These are phyloP conservation scores for Argyrosomus japonicus DNA, from an alignment of 2,113 vertebrate genomes.

Conservation along the genomic window DNA sequence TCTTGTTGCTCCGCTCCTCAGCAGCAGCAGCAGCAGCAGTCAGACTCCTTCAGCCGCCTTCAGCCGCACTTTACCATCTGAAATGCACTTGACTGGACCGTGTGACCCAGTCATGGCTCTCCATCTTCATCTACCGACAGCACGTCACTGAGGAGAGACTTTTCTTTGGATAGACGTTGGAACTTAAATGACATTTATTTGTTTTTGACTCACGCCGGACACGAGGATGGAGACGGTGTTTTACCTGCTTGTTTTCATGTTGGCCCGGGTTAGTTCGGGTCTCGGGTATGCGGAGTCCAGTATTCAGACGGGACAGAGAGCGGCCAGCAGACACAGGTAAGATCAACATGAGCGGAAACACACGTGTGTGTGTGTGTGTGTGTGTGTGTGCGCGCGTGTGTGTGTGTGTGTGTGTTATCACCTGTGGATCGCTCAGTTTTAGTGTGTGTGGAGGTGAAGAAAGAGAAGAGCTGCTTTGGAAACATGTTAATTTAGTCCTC, in stretches of 20 bases:
- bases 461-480: neutral
- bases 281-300: conserved; percentile 73
- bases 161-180: conserved; percentile 21
- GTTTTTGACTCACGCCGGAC: neutral
- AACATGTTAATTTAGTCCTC: neutral
- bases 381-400: too few relatives aligned
- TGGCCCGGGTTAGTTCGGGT: conserved; percentile 49
- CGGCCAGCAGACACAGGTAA: conserved; percentile 85
- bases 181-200: conserved; percentile 16
- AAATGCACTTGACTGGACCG: conserved; percentile 60
- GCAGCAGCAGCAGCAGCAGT: conserved; percentile 7
- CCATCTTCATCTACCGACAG: neutral
- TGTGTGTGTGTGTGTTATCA: neutral
- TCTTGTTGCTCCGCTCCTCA: conserved; percentile 11
- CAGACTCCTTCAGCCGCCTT: neutral
- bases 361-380: rapidly evolving
- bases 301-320: conserved; percentile 71
- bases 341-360: neutral
- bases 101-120: conserved; percentile 33
- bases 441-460: too few relatives aligned
- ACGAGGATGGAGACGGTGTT: conserved; percentile 70
- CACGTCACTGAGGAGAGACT: conserved; percentile 15
- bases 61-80: conserved; percentile 9
- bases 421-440: neutral
- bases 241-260: conserved; percentile 61